Conservation (phyloP, 1,140 invertebrate species). For the Formica exsecta region DNA sequence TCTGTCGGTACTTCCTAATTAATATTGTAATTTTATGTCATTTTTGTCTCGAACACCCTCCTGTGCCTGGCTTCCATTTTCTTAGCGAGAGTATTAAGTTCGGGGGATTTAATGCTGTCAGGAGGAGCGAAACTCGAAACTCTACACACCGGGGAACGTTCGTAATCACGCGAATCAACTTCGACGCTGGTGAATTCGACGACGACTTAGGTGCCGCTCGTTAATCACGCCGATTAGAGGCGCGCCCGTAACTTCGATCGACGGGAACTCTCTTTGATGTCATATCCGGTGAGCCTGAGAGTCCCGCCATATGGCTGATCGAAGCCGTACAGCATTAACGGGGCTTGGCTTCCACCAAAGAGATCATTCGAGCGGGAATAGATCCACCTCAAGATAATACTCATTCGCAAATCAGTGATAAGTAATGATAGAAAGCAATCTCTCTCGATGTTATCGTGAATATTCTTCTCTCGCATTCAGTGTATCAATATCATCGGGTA, state of each 20-base stretch:
- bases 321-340: constrained; percentile 53
- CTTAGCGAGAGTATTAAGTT: constrained; percentile 50
- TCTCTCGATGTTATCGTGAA: constrained; percentile 21
- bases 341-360: constrained; percentile 61
- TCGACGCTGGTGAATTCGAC: constrained; percentile 52
- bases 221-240: constrained; percentile 64
- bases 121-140: constrained; percentile 32
- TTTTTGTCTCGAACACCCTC: constrained; percentile 18
- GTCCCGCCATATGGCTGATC: constrained; percentile 58
- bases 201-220: constrained; percentile 61
- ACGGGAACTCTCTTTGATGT: constrained; percentile 61
- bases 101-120: constrained; percentile 33
- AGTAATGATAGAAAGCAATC: constrained; percentile 38
- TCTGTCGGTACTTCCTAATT: constrained; percentile 9
- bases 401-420: constrained; percentile 52
- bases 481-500: neutral
- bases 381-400: constrained; percentile 44
- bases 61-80: constrained; percentile 37
- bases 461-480: neutral
- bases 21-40: constrained; percentile 40
- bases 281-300: constrained; percentile 54
- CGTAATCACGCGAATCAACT: constrained; percentile 62
- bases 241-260: constrained; percentile 59
- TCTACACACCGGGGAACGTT: constrained; percentile 45
- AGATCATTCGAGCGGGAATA: constrained; percentile 57